Percentiles rank a stretch among this genome's conserved stretches.
Evolutionary conservation across 1,140 invertebrate species (phyloP).

Genomic region (Oryctes rhinoceros): DNA sequence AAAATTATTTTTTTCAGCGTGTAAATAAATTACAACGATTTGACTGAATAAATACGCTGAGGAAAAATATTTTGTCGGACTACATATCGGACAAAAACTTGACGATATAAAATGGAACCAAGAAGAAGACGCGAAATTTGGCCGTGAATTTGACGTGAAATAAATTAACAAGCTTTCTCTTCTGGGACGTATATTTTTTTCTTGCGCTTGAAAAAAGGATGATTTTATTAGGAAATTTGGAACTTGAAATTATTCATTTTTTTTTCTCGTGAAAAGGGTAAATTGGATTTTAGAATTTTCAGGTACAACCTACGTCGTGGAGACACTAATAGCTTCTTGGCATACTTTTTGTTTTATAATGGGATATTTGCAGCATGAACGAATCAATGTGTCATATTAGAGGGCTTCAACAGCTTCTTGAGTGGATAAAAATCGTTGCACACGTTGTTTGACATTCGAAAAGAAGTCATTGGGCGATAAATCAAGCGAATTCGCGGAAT

Average conservation of each 20-base stretch:
- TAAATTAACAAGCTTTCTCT: background rate
- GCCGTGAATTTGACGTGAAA: background rate
- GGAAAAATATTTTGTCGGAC: background rate
- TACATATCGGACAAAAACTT: background rate
- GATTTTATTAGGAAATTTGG: too few relatives aligned
- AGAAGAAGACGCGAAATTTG: background rate
- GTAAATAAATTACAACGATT: conserved; percentile 7
- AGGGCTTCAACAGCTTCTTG: background rate
- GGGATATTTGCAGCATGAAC: conserved; percentile 10
- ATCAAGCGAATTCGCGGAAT: too few relatives aligned
- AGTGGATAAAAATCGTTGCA: too few relatives aligned
- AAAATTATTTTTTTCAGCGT: background rate
- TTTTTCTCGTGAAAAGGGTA: too few relatives aligned
- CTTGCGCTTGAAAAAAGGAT: too few relatives aligned
- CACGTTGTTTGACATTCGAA: too few relatives aligned
- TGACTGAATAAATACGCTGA: background rate
- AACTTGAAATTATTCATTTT: too few relatives aligned
- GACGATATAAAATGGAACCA: background rate
- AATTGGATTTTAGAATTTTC: too few relatives aligned
- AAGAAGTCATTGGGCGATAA: too few relatives aligned
- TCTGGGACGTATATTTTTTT: too few relatives aligned
- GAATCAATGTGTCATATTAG: conserved; percentile 6
- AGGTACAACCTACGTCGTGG: too few relatives aligned
- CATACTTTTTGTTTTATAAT: background rate
- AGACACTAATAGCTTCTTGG: too few relatives aligned